Percentiles rank a stretch among this genome's conserved stretches.
Conservation (phyloP, 1,140 invertebrate genomes). For the Megalopta genalis region DNA sequence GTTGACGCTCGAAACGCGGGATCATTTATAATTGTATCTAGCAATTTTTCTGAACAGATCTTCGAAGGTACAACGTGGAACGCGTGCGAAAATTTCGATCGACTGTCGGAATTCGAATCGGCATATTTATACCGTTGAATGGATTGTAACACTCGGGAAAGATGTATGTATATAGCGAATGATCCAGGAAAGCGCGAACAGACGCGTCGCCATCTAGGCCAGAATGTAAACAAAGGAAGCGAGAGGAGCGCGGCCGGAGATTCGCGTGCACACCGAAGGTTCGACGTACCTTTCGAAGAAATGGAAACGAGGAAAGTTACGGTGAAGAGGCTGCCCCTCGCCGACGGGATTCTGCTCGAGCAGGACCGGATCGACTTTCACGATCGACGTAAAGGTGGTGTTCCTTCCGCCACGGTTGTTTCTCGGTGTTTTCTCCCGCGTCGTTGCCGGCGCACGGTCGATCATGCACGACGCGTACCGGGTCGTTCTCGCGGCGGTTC, state of each 20-base stretch:
- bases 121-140: no score
- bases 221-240: conserved; percentile 30
- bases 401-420: conserved; percentile 1
- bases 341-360: conserved; percentile 40
- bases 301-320: conserved; percentile 46
- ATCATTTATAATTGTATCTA: no score
- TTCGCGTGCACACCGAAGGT: neutral
- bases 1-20: no score
- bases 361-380: conserved; percentile 49
- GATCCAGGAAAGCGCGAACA: neutral
- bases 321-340: conserved; percentile 39
- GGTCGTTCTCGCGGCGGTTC: conserved; percentile 8
- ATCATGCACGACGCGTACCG: neutral
- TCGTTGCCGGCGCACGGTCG: neutral
- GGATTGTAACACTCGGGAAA: no score
- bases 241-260: neutral
- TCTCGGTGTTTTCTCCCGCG: neutral
- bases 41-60: no score
- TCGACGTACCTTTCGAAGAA: conserved; percentile 54
- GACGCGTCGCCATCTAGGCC: conserved; percentile 4
- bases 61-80: no score
- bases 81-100: no score
- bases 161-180: no score
- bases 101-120: no score
- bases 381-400: conserved; percentile 10